These are phyloP conservation scores for Alligator mississippiensis DNA, from an alignment of 2,113 vertebrate species.

Conservation along the genomic window DNA sequence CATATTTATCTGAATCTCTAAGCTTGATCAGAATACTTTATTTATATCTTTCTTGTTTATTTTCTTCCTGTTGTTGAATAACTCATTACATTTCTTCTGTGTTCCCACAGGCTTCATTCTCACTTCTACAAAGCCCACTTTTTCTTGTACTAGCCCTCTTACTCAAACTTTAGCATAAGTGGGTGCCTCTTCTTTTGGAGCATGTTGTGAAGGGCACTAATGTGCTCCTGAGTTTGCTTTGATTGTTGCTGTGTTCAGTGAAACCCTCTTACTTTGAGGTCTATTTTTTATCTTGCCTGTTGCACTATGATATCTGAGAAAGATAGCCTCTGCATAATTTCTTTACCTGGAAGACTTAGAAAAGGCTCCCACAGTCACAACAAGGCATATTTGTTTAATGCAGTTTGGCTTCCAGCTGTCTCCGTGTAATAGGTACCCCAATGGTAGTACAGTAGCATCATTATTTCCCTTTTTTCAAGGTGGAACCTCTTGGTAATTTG, in stretches of 20 bases:
- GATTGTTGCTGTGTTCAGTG: not conserved
- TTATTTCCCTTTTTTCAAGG: not conserved
- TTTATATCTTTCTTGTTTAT: not conserved
- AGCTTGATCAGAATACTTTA: not conserved
- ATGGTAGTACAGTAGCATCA: not conserved
- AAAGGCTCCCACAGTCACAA: conserved; percentile 22
- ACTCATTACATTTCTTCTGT: not conserved
- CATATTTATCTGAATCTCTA: not conserved
- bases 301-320: not conserved
- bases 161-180: not conserved
- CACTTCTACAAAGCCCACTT: not conserved
- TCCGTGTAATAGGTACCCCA: conserved; percentile 2
- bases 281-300: not conserved
- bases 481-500: not conserved
- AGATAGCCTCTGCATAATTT: not conserved
- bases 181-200: not conserved
- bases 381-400: not conserved
- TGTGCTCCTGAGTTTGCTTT: not conserved
- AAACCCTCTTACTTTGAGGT: not conserved
- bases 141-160: not conserved
- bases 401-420: not conserved
- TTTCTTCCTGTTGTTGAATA: not conserved
- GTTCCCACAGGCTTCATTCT: not conserved
- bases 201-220: fast-evolving
- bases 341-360: conserved; percentile 62